Conservation (phyloP, 2,797 vertebrate genomes). For the Enoplosus armatus region DNA sequence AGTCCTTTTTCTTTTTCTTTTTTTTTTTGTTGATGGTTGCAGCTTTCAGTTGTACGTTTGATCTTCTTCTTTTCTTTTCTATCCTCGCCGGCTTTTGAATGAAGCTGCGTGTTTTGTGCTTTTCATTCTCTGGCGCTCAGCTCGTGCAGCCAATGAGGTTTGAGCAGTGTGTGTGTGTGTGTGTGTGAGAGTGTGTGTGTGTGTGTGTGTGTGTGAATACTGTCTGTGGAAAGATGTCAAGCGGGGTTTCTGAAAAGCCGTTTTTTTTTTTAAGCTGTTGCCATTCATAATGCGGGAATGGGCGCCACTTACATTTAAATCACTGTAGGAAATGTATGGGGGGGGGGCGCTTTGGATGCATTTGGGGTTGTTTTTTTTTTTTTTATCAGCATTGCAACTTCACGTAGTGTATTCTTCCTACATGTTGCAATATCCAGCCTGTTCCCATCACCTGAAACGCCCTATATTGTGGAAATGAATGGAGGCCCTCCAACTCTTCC, state of each 20-base stretch:
- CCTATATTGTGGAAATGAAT: constrained; percentile 18
- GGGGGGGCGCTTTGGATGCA: background rate
- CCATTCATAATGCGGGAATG: constrained; percentile 38
- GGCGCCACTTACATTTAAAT: constrained; percentile 24
- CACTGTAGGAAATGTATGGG: background rate
- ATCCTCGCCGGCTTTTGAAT: constrained; percentile 21
- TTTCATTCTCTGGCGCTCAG: constrained; percentile 51
- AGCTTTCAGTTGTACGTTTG: background rate
- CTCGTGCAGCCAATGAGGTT: constrained; percentile 61
- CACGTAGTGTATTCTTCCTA: background rate
- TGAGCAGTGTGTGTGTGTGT: constrained; percentile 33
- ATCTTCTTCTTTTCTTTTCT: background rate
- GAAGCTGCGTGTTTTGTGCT: constrained; percentile 32
- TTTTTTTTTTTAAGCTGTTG: constrained; percentile 26
- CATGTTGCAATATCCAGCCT: constrained; percentile 52
- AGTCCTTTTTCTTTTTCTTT: background rate
- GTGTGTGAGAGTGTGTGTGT: too few relatives aligned
- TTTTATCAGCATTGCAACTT: background rate
- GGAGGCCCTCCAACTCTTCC: constrained; percentile 17
- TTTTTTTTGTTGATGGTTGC: too few relatives aligned
- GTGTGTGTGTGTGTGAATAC: too few relatives aligned
- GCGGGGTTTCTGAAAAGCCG: constrained; percentile 44
- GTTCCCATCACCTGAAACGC: constrained; percentile 14
- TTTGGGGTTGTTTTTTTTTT: background rate
- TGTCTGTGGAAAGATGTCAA: constrained; percentile 32